Conservation (phyloP, 2,113 vertebrate species). For the Bungarus multicinctus region DNA sequence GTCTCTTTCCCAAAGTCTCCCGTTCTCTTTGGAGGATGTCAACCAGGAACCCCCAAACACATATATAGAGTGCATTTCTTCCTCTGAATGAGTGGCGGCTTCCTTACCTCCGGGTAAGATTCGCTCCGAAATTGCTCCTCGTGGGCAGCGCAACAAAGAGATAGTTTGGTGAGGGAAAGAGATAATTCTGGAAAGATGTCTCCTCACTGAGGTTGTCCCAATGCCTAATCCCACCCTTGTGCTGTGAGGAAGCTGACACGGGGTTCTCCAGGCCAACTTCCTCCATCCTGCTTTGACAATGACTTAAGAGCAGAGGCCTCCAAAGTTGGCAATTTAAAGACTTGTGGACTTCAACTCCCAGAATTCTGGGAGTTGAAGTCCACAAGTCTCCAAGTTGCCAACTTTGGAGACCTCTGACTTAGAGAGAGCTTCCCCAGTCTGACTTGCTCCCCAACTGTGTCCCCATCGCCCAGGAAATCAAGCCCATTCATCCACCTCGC, state of each 20-base stretch:
- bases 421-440: background rate
- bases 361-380: no score
- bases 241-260: background rate
- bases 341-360: no score
- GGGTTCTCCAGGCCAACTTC: background rate
- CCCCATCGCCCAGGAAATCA: background rate
- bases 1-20: background rate
- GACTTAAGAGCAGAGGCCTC: background rate
- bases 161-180: conserved; percentile 24
- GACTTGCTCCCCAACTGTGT: background rate
- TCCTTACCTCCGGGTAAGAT: conserved; percentile 76
- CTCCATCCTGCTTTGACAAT: background rate
- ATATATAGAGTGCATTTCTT: background rate
- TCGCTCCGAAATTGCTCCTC: conserved; percentile 72
- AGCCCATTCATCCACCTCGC: background rate
- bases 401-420: no score
- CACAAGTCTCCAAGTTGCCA: no score
- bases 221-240: background rate
- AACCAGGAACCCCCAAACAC: background rate
- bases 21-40: background rate
- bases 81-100: background rate
- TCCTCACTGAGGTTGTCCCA: background rate
- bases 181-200: background rate
- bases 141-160: conserved; percentile 44
- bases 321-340: no score